phyloP scores from a whole-genome alignment of 2,113 vertebrate genomes.

The Austrofundulus limnaeus region DNA sequence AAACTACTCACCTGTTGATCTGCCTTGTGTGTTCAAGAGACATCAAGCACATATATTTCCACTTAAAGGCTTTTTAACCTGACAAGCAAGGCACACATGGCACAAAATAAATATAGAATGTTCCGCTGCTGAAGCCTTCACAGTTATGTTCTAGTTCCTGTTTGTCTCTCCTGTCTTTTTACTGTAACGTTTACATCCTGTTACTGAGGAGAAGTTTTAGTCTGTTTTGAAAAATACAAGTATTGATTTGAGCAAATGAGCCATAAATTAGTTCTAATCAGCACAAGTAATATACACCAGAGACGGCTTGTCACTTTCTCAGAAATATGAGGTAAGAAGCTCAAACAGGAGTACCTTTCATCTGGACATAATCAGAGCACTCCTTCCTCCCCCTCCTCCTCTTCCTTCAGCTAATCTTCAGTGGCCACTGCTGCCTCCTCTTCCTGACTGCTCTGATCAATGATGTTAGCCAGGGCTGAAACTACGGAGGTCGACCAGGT shows the following conservation, averaged over 20 bases:
- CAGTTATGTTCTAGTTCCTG: background rate
- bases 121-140: background rate
- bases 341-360: constrained; percentile 54
- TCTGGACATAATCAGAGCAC: constrained; percentile 50
- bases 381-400: constrained; percentile 13
- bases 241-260: constrained; percentile 71
- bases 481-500: constrained; percentile 45
- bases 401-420: constrained; percentile 37
- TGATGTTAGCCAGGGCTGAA: constrained; percentile 50
- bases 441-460: constrained; percentile 57
- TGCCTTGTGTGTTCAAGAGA: constrained; percentile 3
- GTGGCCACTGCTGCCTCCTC: constrained; percentile 39
- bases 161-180: constrained; percentile 3
- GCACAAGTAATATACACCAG: constrained; percentile 58
- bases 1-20: constrained; percentile 11
- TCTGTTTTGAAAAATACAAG: constrained; percentile 38
- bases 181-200: constrained; percentile 13
- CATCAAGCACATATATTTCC: background rate
- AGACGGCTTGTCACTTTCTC: constrained; percentile 57
- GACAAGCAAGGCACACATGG: too few species aligned
- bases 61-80: too few species aligned
- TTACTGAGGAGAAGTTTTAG: constrained; percentile 20
- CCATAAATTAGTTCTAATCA: constrained; percentile 72
- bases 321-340: constrained; percentile 52
- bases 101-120: too few species aligned